Percentiles rank a stretch among this genome's conserved stretches.
Conservation (phyloP, 1,140 invertebrate genomes). For the Leptinotarsa texana region DNA sequence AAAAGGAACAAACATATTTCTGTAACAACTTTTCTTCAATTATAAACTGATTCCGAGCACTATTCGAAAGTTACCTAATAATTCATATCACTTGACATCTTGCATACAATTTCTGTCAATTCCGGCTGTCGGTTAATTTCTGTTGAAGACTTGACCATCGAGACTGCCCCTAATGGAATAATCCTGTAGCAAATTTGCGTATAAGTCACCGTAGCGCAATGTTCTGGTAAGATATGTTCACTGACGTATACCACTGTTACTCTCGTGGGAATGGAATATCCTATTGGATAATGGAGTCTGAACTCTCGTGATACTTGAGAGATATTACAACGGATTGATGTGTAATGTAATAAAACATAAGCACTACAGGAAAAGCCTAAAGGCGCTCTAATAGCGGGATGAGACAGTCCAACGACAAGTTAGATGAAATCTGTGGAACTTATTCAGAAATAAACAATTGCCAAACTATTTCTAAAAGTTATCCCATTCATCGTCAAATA, state of each 20-base stretch:
- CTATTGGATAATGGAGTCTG: background rate
- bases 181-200: slow-evolving; percentile 19
- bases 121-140: slow-evolving; percentile 1
- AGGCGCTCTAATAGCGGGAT: too few species aligned
- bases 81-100: background rate
- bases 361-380: too few species aligned
- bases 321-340: background rate
- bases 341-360: too few species aligned
- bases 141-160: background rate
- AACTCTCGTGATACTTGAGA: background rate
- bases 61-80: background rate
- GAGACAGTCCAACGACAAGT: too few species aligned
- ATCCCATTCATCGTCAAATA: too few species aligned
- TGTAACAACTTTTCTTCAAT: too few species aligned
- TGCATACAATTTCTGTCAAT: background rate
- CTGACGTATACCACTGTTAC: background rate
- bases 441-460: too few species aligned
- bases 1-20: too few species aligned
- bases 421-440: too few species aligned
- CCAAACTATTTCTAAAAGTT: too few species aligned
- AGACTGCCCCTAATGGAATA: slow-evolving; percentile 14
- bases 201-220: slow-evolving; percentile 10
- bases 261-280: background rate
- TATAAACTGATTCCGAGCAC: too few species aligned
- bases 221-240: background rate